Evolutionary conservation across 64 coral and sea anemone species (phyloP).

Genomic region (Cladopsammia gracilis): DNA sequence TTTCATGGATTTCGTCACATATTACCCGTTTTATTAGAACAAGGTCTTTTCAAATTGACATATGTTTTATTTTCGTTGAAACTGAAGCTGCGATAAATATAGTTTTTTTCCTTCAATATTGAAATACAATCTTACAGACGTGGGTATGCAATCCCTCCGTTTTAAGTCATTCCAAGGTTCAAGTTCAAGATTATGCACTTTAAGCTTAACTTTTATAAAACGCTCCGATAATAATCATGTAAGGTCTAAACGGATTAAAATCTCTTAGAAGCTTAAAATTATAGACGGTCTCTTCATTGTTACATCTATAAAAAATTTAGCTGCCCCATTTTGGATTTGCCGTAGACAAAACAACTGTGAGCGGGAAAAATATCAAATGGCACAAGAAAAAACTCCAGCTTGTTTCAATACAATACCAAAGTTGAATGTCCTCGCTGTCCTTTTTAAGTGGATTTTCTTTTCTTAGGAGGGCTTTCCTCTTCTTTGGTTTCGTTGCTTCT

Average conservation of each 20-base stretch:
- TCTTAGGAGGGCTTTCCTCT: slow-evolving; percentile 32
- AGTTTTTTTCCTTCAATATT: neutral
- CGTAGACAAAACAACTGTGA: neutral
- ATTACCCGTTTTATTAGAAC: neutral
- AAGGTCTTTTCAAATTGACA: neutral
- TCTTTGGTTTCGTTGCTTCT: neutral
- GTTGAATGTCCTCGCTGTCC: neutral
- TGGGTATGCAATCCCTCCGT: neutral
- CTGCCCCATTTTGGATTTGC: neutral
- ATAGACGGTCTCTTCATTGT: neutral
- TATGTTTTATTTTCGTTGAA: neutral
- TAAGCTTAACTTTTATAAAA: slow-evolving; percentile 4
- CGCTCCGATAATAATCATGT: neutral
- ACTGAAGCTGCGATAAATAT: neutral
- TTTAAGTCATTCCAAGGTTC: too few species aligned
- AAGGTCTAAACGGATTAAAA: slow-evolving; percentile 4
- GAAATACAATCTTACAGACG: neutral
- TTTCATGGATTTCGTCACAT: slow-evolving; percentile 19
- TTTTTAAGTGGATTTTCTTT: slow-evolving; percentile 35
- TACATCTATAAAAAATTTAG: neutral
- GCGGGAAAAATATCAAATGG: neutral
- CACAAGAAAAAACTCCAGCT: neutral
- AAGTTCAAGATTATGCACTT: too few species aligned
- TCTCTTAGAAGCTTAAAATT: neutral
- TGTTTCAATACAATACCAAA: neutral